phyloP scores from a whole-genome alignment of 2,113 vertebrate genomes.

The Nothoprocta pentlandii region DNA sequence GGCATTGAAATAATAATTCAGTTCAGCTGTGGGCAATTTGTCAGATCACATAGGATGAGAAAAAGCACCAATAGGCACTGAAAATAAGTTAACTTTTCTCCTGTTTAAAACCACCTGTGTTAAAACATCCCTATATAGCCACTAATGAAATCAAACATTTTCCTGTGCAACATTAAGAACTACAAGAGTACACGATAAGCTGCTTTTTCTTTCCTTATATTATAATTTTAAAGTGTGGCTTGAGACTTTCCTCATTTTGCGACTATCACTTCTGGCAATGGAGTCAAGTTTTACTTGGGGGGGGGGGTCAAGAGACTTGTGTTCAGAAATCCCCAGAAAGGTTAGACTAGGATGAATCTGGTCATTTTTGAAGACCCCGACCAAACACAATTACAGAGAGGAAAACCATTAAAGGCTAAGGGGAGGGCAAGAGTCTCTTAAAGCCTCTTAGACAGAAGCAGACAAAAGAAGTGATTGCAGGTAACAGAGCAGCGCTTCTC shows the following conservation, averaged over 20 bases:
- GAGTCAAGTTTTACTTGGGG: background rate
- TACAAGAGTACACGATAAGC: background rate
- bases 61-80: background rate
- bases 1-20: background rate
- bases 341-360: accelerated
- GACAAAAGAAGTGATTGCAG: background rate
- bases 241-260: background rate
- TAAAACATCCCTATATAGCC: background rate
- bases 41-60: background rate
- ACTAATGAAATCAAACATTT: background rate
- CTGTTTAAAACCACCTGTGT: background rate
- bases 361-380: background rate
- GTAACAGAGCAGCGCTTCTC: background rate
- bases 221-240: background rate
- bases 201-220: background rate
- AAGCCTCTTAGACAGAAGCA: background rate
- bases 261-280: background rate
- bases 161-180: background rate
- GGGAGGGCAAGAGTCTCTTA: background rate
- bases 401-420: background rate
- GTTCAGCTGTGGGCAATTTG: background rate
- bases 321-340: background rate
- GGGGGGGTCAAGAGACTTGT: background rate
- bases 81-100: background rate
- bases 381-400: background rate